phyloP scores from a whole-genome alignment of 2,888 invertebrate genomes.

The Belgica antarctica region DNA sequence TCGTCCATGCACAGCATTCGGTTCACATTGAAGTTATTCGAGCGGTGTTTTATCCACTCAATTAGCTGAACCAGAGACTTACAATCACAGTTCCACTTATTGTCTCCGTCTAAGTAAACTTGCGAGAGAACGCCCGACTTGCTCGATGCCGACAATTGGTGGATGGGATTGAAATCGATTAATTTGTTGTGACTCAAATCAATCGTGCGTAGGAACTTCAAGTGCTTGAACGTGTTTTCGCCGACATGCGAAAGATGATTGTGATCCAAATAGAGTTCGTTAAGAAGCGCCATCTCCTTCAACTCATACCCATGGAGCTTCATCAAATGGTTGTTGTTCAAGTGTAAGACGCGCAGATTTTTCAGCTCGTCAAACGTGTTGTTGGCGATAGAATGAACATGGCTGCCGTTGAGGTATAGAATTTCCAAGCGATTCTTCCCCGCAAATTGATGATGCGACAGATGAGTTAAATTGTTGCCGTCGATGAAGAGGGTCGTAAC shows the following conservation, averaged over 20 bases:
- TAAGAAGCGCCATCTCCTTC: conserved; percentile 69
- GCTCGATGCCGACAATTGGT: conserved; percentile 64
- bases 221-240: conserved; percentile 72
- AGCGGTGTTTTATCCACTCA: conserved; percentile 68
- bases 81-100: conserved; percentile 83
- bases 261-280: conserved; percentile 72
- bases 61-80: conserved; percentile 67
- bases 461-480: conserved; percentile 73
- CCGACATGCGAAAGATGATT: conserved; percentile 72
- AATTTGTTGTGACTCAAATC: conserved; percentile 76
- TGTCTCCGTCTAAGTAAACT: conserved; percentile 67
- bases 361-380: conserved; percentile 78
- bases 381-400: conserved; percentile 73
- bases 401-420: conserved; percentile 75
- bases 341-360: conserved; percentile 69
- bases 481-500: conserved; percentile 84
- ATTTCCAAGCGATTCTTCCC: conserved; percentile 78
- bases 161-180: conserved; percentile 73
- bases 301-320: conserved; percentile 75
- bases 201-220: conserved; percentile 69
- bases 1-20: conserved; percentile 59
- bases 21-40: conserved; percentile 57
- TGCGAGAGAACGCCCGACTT: conserved; percentile 61
- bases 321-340: conserved; percentile 72
- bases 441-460: conserved; percentile 82